phyloP scores from a whole-genome alignment of 1,140 invertebrate genomes.

The Ceratina japonica region DNA sequence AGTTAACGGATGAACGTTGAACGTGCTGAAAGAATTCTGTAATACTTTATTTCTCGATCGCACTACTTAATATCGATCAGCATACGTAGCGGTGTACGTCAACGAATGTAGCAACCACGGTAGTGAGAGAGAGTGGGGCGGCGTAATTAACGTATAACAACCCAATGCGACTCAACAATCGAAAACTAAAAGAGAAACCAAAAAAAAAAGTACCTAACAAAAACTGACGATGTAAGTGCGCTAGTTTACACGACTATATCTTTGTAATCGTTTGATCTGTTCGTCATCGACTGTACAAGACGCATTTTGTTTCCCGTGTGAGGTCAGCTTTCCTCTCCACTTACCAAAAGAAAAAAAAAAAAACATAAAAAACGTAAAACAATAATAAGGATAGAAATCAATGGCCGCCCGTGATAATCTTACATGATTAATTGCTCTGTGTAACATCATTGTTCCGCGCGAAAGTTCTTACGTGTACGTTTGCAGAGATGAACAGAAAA shows the following conservation, averaged over 20 bases:
- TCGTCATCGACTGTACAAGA: slow-evolving; percentile 8
- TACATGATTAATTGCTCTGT: background rate
- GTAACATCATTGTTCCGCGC: background rate
- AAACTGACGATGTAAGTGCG: slow-evolving; percentile 8
- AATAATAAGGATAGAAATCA: slow-evolving; percentile 3
- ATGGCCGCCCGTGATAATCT: slow-evolving; percentile 36
- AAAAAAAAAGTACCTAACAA: background rate
- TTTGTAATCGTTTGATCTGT: slow-evolving; percentile 25
- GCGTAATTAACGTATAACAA: slow-evolving; percentile 7
- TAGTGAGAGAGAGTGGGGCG: slow-evolving; percentile 44
- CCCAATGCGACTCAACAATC: background rate
- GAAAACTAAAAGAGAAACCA: background rate
- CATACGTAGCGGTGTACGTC: slow-evolving; percentile 5
- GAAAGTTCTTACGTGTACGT: slow-evolving; percentile 1
- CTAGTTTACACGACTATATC: background rate
- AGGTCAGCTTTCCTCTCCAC: slow-evolving; percentile 16
- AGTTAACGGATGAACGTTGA: background rate
- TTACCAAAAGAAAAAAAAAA: slow-evolving; percentile 18
- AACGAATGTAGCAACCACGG: slow-evolving; percentile 6
- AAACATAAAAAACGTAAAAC: too few relatives aligned
- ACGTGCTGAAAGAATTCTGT: background rate
- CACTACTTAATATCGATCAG: background rate
- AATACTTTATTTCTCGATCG: background rate
- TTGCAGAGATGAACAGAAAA: too few relatives aligned
- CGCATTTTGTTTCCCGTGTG: slow-evolving; percentile 12